Base-by-base conservation (phyloP, 1,140 invertebrate species). In the Drosophila lacteicornis region DNA sequence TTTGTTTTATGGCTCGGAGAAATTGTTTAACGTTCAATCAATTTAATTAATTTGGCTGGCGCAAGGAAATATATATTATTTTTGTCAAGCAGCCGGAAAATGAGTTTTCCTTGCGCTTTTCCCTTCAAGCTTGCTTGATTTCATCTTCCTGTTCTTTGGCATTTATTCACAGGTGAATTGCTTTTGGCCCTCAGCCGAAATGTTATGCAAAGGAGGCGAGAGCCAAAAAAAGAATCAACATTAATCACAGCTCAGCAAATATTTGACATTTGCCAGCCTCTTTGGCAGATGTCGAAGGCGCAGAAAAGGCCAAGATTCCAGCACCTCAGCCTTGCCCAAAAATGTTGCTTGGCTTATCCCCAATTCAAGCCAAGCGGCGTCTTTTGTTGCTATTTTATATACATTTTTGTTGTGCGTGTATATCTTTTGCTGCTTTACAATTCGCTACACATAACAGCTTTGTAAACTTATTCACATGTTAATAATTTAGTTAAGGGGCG, bases 171-270 rank as follows among this genome's bases (percentile, higher is more conserved):
- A 87, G 84, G 83, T 87, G 83, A 87, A 75, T 80, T 57, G 60
- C 61, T 65, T 46, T 73, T 77, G 79, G 73, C 47, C 45, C 53
- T 27, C 66, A 68, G 77, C 47, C 46, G 49, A 53, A 67, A 79
- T 81, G 65, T 53, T 58, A 78, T 68, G 79, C 75, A 85, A 80
- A 79, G 57, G 62, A 59, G 56, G 43, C 69, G 60, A 46, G 47
- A 70, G 74, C 55, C 49, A 67, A 73, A 69, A 79, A 87, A 70
- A 74, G 74, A 88, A 84, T 91, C 79, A 91, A 86, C 86, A 91
- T 91, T 91, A 91, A 91, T 91, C 86, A 91, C 86, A 91, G 82
- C 79, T 91, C 76, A 86, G 71, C 68, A 91, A 91, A 91, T 91
- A 91, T 91, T 91, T 91, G 82, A 91, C 82, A 91, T 91, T 91